phyloP scores from a whole-genome alignment of 2,797 vertebrate genomes.

The Molothrus ater region DNA sequence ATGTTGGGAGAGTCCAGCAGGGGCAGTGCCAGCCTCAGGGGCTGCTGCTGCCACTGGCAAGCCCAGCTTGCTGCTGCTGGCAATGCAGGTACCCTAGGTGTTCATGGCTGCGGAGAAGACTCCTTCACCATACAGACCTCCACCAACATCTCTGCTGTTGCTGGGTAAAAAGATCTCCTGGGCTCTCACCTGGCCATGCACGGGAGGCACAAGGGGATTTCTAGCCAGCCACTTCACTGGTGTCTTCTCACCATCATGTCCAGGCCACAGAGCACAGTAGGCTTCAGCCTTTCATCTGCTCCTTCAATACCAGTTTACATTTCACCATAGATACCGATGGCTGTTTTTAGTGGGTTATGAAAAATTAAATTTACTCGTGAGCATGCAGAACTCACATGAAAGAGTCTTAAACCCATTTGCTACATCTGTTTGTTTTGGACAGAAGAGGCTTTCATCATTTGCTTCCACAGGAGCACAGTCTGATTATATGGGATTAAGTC shows the following conservation, averaged over 20 bases:
- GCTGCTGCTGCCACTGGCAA: neutral
- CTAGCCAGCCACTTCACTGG: neutral
- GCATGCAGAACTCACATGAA: neutral
- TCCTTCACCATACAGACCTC: neutral
- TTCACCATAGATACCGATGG: neutral
- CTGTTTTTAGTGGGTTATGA: neutral
- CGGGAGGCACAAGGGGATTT: neutral
- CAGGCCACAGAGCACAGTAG: neutral
- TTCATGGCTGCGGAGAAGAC: fast-evolving
- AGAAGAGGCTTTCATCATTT: neutral
- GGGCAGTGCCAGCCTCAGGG: fast-evolving
- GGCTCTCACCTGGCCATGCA: neutral
- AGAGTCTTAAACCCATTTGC: neutral
- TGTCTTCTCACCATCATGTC: neutral
- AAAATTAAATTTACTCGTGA: neutral
- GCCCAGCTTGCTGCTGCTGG: neutral
- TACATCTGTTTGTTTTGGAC: neutral
- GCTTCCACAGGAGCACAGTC: neutral
- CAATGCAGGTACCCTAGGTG: too few relatives aligned
- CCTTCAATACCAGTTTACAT: neutral
- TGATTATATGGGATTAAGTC: neutral
- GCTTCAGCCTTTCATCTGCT: neutral
- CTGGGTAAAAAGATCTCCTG: neutral
- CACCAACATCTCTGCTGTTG: fast-evolving
- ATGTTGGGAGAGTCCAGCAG: neutral